Conservation (phyloP, 1,140 invertebrate genomes). For the Eriosoma lanigerum region DNA sequence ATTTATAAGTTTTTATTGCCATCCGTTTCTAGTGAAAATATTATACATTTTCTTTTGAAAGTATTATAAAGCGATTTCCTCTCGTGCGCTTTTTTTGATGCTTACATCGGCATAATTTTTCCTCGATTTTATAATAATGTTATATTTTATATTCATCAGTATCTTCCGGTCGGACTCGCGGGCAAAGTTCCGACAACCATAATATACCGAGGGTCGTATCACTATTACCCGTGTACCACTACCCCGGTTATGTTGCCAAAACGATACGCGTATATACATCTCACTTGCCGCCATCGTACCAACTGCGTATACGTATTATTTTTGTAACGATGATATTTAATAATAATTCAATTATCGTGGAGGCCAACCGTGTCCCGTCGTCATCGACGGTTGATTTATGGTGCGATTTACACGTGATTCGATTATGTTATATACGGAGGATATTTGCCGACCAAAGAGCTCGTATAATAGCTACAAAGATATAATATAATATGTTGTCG, state of each 20-base stretch:
- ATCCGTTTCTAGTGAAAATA: not conserved
- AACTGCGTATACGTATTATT: not conserved
- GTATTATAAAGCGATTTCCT: not conserved
- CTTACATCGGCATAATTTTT: not conserved
- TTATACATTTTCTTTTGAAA: not conserved
- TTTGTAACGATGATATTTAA: not conserved
- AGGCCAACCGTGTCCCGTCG: not conserved
- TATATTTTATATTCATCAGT: not conserved
- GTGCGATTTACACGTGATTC: constrained; percentile 42
- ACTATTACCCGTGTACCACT: too few relatives aligned
- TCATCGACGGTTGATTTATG: constrained; percentile 33
- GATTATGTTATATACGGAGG: not conserved
- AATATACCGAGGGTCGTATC: not conserved
- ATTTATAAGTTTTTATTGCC: not conserved
- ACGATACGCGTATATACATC: not conserved
- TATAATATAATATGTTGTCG: not conserved
- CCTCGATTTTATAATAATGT: not conserved
- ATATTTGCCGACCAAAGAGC: not conserved
- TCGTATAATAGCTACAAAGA: not conserved
- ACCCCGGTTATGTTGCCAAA: not conserved
- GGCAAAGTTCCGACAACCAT: not conserved
- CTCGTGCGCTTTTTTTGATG: not conserved
- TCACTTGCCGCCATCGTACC: not conserved
- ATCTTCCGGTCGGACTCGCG: not conserved
- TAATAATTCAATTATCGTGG: not conserved